Evolutionary conservation across 1,140 invertebrate genomes (phyloP), one percentile per base, ranked within the genome.

Genomic region (Lordiphosa mommai): DNA sequence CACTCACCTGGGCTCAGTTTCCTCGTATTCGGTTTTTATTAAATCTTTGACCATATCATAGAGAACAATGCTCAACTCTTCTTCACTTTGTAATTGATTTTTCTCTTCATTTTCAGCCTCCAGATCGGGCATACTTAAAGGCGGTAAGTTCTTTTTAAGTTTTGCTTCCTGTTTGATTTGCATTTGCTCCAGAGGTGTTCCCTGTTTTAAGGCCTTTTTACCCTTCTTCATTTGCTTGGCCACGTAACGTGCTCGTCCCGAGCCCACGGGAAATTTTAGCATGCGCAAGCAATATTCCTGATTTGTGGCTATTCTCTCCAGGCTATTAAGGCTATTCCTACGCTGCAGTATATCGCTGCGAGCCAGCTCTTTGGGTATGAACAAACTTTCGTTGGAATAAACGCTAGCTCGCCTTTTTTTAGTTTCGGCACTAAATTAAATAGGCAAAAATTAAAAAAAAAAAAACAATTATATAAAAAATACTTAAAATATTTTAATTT

Each of bases 331-430:
- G 4, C 13, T 38, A 7, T 46, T 40, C 9, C 38, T 57, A 1
- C 66, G 57, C 41, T 43, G 50, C 6, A 57, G 53, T 14, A 82
- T 16, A 23, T 82, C 61, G 20, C 71, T 55, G 0, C 77, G 72
- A 2, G 77, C 72, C 16, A 84, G 12, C 32, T 82, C 50, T 9
- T 69, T 84, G 7, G 77, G 77, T 43, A 82, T 82, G n/a, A 82
- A 82, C 1, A 82, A 56, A 5, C 40, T 49, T 10, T 69, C 68
- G 7, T 41, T 53, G 1, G 59, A 77, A 13, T 59, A 84, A 12
- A 77, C 72, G 32, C 72, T 77, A 4, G 59, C 77, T 1, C 77
- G 60, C 2, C 77, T 72, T 30, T 82, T 82, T 8, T 84, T 82
- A 0, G 77, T 84, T 49, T 82, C 77, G n/a, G 77, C 77, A 30